Percentiles rank a stretch among this genome's conserved stretches.
phyloP scores from a whole-genome alignment of 2,113 vertebrate species.

The Cyprinodon tularosa region DNA sequence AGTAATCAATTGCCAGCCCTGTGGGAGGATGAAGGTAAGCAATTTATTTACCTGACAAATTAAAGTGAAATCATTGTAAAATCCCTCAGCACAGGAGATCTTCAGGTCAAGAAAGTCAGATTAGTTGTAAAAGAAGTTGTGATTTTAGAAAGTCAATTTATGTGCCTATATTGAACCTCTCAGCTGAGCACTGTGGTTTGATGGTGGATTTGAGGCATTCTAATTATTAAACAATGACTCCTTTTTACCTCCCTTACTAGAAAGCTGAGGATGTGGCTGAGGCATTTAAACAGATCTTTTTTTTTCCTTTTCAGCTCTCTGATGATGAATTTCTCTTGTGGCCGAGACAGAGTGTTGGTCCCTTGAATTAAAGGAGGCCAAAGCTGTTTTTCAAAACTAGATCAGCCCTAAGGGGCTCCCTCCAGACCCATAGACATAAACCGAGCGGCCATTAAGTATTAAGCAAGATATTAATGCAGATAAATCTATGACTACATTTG shows the following conservation, averaged over 20 bases:
- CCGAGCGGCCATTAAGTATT: constrained; percentile 9
- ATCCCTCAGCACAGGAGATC: constrained; percentile 27
- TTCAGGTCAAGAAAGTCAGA: constrained; percentile 15
- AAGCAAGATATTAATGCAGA: background rate
- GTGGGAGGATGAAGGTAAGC: constrained; percentile 59
- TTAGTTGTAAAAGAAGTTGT: constrained; percentile 14
- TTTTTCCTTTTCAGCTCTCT: constrained; percentile 59
- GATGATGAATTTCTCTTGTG: constrained; percentile 68
- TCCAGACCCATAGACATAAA: constrained; percentile 39
- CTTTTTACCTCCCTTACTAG: constrained; percentile 32
- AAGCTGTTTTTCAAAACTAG: constrained; percentile 68
- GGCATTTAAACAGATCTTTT: constrained; percentile 58
- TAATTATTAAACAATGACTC: constrained; percentile 38
- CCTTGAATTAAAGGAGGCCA: constrained; percentile 73
- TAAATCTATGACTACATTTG: background rate
- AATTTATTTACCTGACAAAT: constrained; percentile 67
- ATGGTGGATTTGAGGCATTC: constrained; percentile 16
- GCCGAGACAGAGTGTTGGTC: constrained; percentile 57
- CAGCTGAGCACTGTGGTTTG: constrained; percentile 6
- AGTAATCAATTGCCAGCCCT: constrained; percentile 95
- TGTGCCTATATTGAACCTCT: constrained; percentile 17
- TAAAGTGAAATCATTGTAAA: constrained; percentile 42
- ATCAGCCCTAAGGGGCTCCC: constrained; percentile 70
- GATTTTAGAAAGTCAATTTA: constrained; percentile 9
- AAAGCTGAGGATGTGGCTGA: constrained; percentile 56